Evolutionary conservation across 2,888 invertebrate genomes (phyloP), one percentile per base, ranked within the genome.

Genomic region (Habrosyne pyritoides): DNA sequence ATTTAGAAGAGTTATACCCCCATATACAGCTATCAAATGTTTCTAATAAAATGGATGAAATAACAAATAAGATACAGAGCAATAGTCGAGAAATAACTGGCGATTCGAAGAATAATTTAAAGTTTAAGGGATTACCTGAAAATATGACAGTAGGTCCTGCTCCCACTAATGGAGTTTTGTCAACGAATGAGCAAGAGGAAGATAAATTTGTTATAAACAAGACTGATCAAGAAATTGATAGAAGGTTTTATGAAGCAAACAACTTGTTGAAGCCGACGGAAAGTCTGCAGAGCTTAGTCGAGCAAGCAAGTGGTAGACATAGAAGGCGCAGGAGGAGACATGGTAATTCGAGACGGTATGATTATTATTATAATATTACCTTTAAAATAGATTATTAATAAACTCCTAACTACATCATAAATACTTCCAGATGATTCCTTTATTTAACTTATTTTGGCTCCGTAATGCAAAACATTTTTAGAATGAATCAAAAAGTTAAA

Each of bases 51-150:
- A 84, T 84, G 69, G 92, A 93, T 61, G 93, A 93, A 69, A 86
- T 89, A 1, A 89, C 89, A 6, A 92, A 93, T 57, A 93, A 93
- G 75, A 93, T 93, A 49, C 93, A 93, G 69, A 93, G 93, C 62
- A 93, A 93, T 53, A 93, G 92, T 60, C 75, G 93, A 61, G 93
- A 93, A 75, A 93, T 93, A 36, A 93, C 89, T 36, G 93, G 93
- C 8, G 93, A 93, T 71, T 82, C 83, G 21, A 92, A 90, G 48
- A 90, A 93, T 64, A 84, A 93, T 64, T 68, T 93, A 0, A 92
- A 90, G 71, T 79, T 86, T 10, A 93, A 92, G 75, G 87, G 85
- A 48, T 53, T 89, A 18, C 87, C 89, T 21, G 91, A 90, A n/a
- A 91, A 92, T 59, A 71, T 91, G 22, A 91, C 91, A 4, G 77